A percentile compares a stretch with the other conserved stretches of the same genome.
These are phyloP conservation scores for Psix sp. DNA, from an alignment of 1,140 invertebrate genomes.

Conservation along the genomic window DNA sequence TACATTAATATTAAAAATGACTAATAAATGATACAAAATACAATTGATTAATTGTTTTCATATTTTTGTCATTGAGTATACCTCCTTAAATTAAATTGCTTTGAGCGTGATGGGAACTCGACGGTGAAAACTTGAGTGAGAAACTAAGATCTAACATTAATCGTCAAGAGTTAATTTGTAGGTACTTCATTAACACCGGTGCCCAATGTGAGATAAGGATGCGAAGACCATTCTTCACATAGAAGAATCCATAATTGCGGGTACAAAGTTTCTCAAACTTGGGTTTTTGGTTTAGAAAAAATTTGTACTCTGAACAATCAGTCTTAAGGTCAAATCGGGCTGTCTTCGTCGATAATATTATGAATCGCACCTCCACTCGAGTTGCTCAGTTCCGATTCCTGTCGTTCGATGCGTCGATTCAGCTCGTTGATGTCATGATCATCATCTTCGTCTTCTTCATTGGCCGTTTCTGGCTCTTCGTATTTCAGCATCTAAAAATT, in stretches of 20 bases:
- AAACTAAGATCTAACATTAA: slow-evolving; percentile 44
- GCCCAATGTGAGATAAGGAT: slow-evolving; percentile 45
- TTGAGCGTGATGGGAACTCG: neutral
- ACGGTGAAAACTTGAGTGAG: neutral
- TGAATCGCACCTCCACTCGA: slow-evolving; percentile 63
- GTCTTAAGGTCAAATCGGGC: neutral
- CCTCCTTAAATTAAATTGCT: too few species aligned
- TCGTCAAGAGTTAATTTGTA: slow-evolving; percentile 46
- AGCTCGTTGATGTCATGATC: slow-evolving; percentile 68
- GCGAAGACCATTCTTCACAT: slow-evolving; percentile 49
- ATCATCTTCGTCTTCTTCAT: slow-evolving; percentile 69
- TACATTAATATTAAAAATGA: too few species aligned
- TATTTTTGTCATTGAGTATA: too few species aligned
- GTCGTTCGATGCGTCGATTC: slow-evolving; percentile 69
- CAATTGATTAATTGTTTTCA: too few species aligned
- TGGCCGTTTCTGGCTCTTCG: slow-evolving; percentile 63
- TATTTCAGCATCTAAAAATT: slow-evolving; percentile 70
- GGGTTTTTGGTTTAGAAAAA: too few species aligned
- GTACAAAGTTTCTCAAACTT: too few species aligned
- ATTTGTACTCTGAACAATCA: too few species aligned
- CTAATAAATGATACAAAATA: too few species aligned
- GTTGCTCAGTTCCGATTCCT: slow-evolving; percentile 70
- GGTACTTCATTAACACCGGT: slow-evolving; percentile 46
- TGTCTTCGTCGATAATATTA: neutral
- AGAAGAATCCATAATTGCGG: too few species aligned